Conservation (phyloP, 2,797 vertebrate genomes). For the Hipposideros larvatus region DNA sequence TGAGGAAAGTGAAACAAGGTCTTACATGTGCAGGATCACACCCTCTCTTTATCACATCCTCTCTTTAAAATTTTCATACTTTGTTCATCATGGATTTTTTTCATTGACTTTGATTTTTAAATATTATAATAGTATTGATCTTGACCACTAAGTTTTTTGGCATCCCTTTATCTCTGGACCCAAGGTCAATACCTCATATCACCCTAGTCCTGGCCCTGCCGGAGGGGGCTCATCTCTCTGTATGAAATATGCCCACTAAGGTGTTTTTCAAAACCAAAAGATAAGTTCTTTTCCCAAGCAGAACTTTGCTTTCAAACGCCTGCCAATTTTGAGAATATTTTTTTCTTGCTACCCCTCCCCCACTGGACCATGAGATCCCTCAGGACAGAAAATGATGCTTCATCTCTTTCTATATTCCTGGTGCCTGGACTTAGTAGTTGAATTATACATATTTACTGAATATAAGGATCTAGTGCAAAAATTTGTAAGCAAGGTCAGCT, state of each 20-base stretch:
- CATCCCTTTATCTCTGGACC: not conserved
- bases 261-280: not conserved
- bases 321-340: not conserved
- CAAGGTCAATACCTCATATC: not conserved
- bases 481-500: not conserved
- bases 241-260: not conserved
- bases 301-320: not conserved
- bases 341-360: not conserved
- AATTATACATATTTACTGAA: conserved; percentile 50
- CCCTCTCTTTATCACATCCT: not conserved
- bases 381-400: not conserved
- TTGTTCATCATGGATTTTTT: not conserved
- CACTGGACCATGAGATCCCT: not conserved
- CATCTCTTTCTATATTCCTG: not conserved
- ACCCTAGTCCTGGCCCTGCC: not conserved
- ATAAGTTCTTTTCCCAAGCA: not conserved
- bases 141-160: not conserved
- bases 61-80: not conserved
- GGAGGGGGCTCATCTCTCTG: not conserved
- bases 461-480: not conserved
- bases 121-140: not conserved
- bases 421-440: not conserved
- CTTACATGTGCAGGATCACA: not conserved
- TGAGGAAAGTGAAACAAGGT: not conserved
- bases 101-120: not conserved